Percentiles rank a stretch among this genome's conserved stretches.
phyloP scores from a whole-genome alignment of 2,797 vertebrate genomes.

The Thalassophryne amazonica region DNA sequence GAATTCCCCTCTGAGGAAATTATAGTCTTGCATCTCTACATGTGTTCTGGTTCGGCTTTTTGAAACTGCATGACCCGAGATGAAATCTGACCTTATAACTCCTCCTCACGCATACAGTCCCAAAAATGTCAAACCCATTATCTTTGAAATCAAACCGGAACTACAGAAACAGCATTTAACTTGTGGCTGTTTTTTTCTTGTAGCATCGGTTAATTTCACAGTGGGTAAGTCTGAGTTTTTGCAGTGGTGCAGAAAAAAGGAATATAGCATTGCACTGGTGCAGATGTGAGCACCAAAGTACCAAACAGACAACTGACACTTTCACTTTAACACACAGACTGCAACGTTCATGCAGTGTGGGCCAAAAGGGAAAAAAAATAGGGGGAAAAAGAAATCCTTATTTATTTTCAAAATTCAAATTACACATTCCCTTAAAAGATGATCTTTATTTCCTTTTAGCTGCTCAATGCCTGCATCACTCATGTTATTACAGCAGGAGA shows the following conservation, averaged over 20 bases:
- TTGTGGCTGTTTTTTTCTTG: conserved; percentile 19
- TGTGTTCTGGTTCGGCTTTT: conserved; percentile 16
- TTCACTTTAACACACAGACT: background rate
- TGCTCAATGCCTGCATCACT: conserved; percentile 24
- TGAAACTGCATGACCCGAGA: conserved; percentile 10
- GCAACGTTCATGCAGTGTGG: conserved; percentile 22
- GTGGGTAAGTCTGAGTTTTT: conserved; percentile 4
- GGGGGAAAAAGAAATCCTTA: background rate
- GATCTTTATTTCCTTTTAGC: conserved; percentile 36
- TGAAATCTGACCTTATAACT: conserved; percentile 9
- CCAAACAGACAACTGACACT: conserved; percentile 1
- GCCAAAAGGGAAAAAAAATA: background rate
- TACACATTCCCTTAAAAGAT: conserved; percentile 22
- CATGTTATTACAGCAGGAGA: conserved; percentile 11
- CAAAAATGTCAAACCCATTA: conserved; percentile 1
- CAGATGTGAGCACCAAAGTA: conserved; percentile 2
- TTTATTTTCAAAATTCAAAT: conserved; percentile 15
- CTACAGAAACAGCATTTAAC: background rate
- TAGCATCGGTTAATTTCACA: background rate
- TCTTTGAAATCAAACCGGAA: background rate
- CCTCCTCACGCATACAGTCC: background rate
- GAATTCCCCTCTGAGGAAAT: conserved; percentile 2
- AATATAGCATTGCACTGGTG: conserved; percentile 6
- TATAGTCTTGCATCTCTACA: conserved; percentile 1
- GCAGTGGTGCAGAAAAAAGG: background rate